Evolutionary conservation across 2,888 invertebrate species (phyloP).

Genomic region (Sthenelais limicola): DNA sequence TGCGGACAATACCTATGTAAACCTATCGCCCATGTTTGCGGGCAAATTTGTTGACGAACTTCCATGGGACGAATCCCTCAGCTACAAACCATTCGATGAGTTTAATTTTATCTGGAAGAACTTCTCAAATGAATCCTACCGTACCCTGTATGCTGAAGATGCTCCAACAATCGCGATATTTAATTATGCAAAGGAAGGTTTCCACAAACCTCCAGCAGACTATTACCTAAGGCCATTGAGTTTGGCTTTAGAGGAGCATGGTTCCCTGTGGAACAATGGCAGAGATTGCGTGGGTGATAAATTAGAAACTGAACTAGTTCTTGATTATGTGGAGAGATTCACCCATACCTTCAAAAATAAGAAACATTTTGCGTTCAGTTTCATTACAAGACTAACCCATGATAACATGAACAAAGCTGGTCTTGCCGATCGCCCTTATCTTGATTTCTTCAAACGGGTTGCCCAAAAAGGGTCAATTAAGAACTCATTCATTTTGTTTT

Average conservation of each 20-base stretch:
- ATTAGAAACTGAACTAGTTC: slow-evolving; percentile 80
- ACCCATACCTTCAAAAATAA: slow-evolving; percentile 76
- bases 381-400: slow-evolving; percentile 88
- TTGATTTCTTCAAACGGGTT: slow-evolving; percentile 75
- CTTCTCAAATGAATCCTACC: slow-evolving; percentile 81
- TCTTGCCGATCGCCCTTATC: slow-evolving; percentile 80
- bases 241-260: slow-evolving; percentile 74
- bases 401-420: slow-evolving; percentile 86
- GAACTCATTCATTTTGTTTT: slow-evolving; percentile 63
- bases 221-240: slow-evolving; percentile 86
- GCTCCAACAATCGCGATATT: slow-evolving; percentile 84
- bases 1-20: slow-evolving; percentile 94
- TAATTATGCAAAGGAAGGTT: slow-evolving; percentile 85
- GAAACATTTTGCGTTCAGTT: slow-evolving; percentile 86
- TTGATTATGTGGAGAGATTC: slow-evolving; percentile 77
- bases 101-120: slow-evolving; percentile 90
- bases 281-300: slow-evolving; percentile 79
- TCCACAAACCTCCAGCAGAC: slow-evolving; percentile 84
- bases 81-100: slow-evolving; percentile 75
- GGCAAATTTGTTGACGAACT: slow-evolving; percentile 74
- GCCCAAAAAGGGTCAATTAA: slow-evolving; percentile 65
- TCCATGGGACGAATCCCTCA: slow-evolving; percentile 67
- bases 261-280: slow-evolving; percentile 53
- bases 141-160: slow-evolving; percentile 88
- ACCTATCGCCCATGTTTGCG: slow-evolving; percentile 85